Conservation (phyloP, 1,140 invertebrate species). For the Andricus grossulariae region DNA sequence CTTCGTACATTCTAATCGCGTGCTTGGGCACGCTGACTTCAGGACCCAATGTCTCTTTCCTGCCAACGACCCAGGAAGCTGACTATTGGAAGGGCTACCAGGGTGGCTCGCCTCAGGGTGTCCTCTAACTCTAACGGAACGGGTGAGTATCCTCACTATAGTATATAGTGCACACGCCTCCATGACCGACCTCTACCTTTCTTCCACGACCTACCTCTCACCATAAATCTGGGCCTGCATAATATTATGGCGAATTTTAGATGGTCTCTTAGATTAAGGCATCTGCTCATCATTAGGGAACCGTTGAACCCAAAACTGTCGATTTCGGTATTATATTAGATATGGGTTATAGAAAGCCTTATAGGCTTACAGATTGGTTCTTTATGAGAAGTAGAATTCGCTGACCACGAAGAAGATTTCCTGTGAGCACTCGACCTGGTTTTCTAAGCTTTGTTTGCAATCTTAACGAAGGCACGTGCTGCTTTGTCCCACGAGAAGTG, state of each 20-base stretch:
- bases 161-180: neutral
- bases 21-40: constrained; percentile 16
- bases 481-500: constrained; percentile 52
- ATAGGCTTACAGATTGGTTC: neutral
- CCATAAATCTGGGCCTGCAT: neutral
- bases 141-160: constrained; percentile 46
- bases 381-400: neutral
- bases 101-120: constrained; percentile 68
- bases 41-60: constrained; percentile 60
- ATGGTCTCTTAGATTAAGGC: neutral
- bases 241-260: neutral
- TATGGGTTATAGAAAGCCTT: neutral
- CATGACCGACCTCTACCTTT: constrained; percentile 41
- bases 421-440: neutral
- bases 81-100: constrained; percentile 69
- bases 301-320: neutral
- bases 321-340: neutral
- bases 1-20: neutral
- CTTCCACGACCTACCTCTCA: constrained; percentile 3
- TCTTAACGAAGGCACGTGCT: constrained; percentile 41
- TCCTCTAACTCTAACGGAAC: constrained; percentile 53
- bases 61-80: constrained; percentile 65
- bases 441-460: constrained; percentile 10
- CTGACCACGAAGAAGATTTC: neutral
- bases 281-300: neutral